Base-by-base conservation (phyloP, 2,113 vertebrate species). In the Proterorhinus semilunaris region DNA sequence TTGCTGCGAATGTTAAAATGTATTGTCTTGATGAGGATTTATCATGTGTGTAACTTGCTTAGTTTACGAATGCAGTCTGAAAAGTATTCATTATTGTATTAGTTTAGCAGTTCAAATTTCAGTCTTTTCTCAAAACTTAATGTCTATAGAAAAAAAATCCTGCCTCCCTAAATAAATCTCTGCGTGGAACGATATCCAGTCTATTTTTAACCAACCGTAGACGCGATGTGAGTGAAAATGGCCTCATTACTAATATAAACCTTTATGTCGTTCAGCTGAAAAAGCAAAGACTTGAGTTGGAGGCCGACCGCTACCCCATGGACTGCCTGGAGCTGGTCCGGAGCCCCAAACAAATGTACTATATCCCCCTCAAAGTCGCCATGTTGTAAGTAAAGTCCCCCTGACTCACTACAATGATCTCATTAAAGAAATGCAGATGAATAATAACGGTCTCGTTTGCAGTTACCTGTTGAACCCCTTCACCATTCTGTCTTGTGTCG, bases 391-490 rank as follows among this genome's bases (percentile, higher is more conserved):
- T 98, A 27, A 6, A 51, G 49, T 51, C 49, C 11, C 4, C 3
- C 27, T 21, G 21, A 36, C 1, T 51, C 50, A 6, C 50, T 7
- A 51, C 49, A 52, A 7, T n/a, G 15, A 2, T 3, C 15, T n/a
- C 6, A 12, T 52, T 8, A 52, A n/a, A 52, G n/a, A 54, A 21
- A 17, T 27, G 27, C 11, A 10, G 6, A 0, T 27, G 1, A 5
- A 10, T 21, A 17, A 11, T 57, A 27, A 21, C 13, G 10, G 17
- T 6, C 17, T 27, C 6, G 64, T 44, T 89, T 48, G 81, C 90
- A 99, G 98, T 89, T 99, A 99, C 78, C 90, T 99, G 78, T 81
- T 99, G 89, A 98, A 98, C 89, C 98, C 97, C 10, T 99, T 98
- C 87, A 96, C 95, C 55, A 89, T 99, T 88, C 91, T 98, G 76